Base-by-base conservation (phyloP, 2,888 invertebrate species). In the Zygogramma bicolorata region DNA sequence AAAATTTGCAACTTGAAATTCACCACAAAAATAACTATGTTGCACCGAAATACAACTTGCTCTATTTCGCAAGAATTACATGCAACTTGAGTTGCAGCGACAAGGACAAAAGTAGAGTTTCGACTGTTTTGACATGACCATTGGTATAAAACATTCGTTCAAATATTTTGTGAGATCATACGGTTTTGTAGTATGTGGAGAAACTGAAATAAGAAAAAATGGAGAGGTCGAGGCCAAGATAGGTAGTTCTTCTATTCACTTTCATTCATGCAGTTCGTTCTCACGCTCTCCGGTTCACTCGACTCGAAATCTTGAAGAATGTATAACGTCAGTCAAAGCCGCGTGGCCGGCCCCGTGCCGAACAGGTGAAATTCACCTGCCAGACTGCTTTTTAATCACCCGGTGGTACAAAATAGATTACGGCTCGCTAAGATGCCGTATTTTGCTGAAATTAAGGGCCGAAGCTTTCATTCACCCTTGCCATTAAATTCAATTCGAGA, bases 361-460 rank as follows among this genome's bases (percentile, higher is more conserved):
- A 75, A 79, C 82, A 82, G 82, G 82, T 82, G 82, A 81, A 81
- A 57, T 82, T 78, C 82, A 82, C 82, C 82, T 82, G 82, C 80
- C 78, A 73, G 74, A 72, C 69, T 59, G 62, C 73, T 72, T 63
- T 74, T 66, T 75, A 77, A 78, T 78, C 78, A 78, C 77, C 78
- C 75, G 77, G 70, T 74, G 74, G 68, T 73, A 73, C 68, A 69
- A 73, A 70, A 77, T 75, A 75, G 75, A 77, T 77, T 77, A 62
- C 71, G 70, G 65, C 49, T 60, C 69, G 73, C 71, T 62, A 70
- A 71, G 71, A 74, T 73, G 70, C 65, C 67, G 71, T 76, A 71
- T 69, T 78, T 76, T 69, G 75, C 67, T 63, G 71, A 78, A 78
- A 78, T 76, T 76, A 74, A 70, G 70, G 74, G 62, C 70, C 63